Evolutionary conservation across 2,888 invertebrate species (phyloP).

Genomic region (Lochmaea crataegi): DNA sequence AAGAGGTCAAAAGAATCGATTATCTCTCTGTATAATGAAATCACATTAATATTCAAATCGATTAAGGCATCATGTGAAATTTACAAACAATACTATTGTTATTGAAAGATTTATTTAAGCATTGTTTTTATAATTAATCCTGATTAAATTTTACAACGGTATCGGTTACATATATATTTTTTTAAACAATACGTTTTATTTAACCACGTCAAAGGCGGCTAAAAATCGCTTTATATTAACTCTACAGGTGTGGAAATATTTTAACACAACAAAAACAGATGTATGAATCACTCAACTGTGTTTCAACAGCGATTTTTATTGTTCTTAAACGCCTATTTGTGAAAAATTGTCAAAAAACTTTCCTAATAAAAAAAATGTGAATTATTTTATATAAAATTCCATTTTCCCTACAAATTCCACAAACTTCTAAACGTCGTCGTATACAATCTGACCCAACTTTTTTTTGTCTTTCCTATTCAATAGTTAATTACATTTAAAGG

Average conservation of each 20-base stretch:
- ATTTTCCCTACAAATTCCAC: too few species aligned
- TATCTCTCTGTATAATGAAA: not conserved
- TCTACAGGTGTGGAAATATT: constrained; percentile 5
- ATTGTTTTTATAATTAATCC: constrained; percentile 11
- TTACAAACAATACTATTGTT: constrained; percentile 15
- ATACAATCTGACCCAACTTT: too few species aligned
- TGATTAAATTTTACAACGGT: not conserved
- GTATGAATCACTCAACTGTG: too few species aligned
- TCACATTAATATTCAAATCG: constrained; percentile 12
- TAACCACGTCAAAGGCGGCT: not conserved
- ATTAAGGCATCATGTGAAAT: constrained; percentile 12
- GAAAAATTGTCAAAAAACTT: too few species aligned
- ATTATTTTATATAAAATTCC: too few species aligned
- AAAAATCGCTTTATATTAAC: not conserved
- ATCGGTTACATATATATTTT: not conserved
- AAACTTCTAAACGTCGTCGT: too few species aligned
- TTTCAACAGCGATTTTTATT: too few species aligned
- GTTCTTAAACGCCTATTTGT: too few species aligned
- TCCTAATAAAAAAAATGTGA: too few species aligned
- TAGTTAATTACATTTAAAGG: constrained; percentile 10
- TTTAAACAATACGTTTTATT: constrained; percentile 1
- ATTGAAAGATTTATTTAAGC: constrained; percentile 10
- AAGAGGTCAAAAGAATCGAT: not conserved
- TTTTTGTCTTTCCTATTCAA: too few species aligned
- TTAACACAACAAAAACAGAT: not conserved